Base-by-base conservation (phyloP, 2,888 invertebrate genomes). In the Abrostola triplasia region DNA sequence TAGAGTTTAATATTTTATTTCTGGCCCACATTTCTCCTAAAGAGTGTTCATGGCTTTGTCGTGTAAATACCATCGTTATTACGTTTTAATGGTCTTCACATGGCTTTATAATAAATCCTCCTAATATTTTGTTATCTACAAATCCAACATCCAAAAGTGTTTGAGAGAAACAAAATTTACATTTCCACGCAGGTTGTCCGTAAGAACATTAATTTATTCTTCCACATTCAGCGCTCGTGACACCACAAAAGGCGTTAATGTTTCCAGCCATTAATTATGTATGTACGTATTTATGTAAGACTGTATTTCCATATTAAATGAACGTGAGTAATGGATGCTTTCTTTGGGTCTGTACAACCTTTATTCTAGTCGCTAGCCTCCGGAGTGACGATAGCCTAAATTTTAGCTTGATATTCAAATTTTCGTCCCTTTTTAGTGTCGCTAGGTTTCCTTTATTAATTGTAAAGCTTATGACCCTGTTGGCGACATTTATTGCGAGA, bases 181-280 rank as follows among this genome's bases (percentile, higher is more conserved):
- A 73, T 73, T 68, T 59, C 9, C 37, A 60, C 24, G 13, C 44
- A 47, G 44, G 44, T 13, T 12, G 9, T 47, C 55, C 36, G 42
- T 5, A 55, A 49, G 7, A 41, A 59, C 56, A 74, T 73, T 63
- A 60, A 74, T 58, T 53, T 64, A 67, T 70, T 63, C 59, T 52
- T 57, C 63, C 40, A 53, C 56, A 37, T 70, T 67, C 63, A 24
- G 6, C 40, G 67, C 53, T 75, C 73, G 76, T 75, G 75, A 70
- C 67, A 61, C 40, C 52, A 67, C 71, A 70, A 73, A 64, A 60
- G 54, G 60, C 36, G 11, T 63, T 60, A 67, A 74, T 74, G 62
- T 67, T 73, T 66, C 52, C 48, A 67, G 53, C 49, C 56, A 73
- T 75, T 73, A 60, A 73, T 72, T 72, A 73, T 55, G 47, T 48